Conservation (phyloP, 2,888 invertebrate genomes). For the Sphecodes monilicornis region DNA sequence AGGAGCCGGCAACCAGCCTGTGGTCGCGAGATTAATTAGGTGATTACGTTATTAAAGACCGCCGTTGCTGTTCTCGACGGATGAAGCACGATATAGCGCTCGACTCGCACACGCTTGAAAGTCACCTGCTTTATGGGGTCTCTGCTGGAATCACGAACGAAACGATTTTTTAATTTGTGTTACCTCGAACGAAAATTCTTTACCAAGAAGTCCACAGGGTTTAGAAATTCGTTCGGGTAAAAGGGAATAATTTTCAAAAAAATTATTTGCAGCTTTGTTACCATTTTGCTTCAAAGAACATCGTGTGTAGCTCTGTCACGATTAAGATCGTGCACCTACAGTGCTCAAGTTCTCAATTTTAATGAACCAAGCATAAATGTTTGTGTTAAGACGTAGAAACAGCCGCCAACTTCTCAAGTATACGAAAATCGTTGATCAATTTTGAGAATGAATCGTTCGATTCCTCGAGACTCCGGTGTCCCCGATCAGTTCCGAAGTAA, state of each 20-base stretch:
- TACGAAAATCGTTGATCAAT: not conserved
- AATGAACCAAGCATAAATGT: not conserved
- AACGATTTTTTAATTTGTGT: not conserved
- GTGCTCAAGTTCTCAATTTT: not conserved
- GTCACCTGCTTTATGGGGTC: not conserved
- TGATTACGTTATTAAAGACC: slow-evolving; percentile 75
- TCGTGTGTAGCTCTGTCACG: not conserved
- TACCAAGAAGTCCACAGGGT: not conserved
- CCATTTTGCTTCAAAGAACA: not conserved
- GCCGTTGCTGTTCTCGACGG: slow-evolving; percentile 68
- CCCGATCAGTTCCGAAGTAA: not conserved
- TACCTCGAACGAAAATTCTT: not conserved
- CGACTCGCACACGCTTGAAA: slow-evolving; percentile 12
- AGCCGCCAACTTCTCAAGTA: not conserved
- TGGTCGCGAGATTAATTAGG: slow-evolving; percentile 75
- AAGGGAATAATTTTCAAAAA: not conserved
- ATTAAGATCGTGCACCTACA: too few relatives aligned
- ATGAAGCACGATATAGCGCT: slow-evolving; percentile 41
- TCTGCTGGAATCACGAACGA: not conserved
- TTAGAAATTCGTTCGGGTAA: not conserved
- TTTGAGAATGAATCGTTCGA: not conserved
- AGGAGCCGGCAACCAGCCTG: slow-evolving; percentile 57
- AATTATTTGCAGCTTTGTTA: not conserved
- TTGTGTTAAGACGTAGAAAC: not conserved
- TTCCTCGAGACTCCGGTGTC: not conserved